phyloP scores from a whole-genome alignment of 2,113 vertebrate species.

The Siniperca chuatsi region DNA sequence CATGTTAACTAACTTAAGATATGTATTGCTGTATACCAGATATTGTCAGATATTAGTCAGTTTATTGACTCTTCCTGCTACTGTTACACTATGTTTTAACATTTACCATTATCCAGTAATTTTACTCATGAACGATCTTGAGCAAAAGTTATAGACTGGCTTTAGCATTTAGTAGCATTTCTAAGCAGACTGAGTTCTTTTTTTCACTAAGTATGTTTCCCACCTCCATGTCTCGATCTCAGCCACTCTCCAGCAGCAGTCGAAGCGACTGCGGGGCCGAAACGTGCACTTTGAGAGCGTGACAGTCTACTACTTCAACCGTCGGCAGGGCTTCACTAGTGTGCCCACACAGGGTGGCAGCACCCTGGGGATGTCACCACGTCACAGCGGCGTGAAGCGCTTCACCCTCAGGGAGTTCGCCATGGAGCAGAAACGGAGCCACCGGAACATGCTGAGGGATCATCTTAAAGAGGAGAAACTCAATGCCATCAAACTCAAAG shows the following conservation, averaged over 20 bases:
- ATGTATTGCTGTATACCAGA: neutral
- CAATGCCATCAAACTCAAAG: conserved; percentile 92
- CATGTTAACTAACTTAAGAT: neutral
- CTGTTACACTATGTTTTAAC: too few relatives aligned
- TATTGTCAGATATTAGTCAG: neutral
- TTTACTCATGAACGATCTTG: neutral
- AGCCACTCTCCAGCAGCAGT: conserved; percentile 88
- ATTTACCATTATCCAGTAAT: too few relatives aligned
- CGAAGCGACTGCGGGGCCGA: conserved; percentile 90
- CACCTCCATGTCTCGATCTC: neutral
- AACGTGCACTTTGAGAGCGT: conserved; percentile 95
- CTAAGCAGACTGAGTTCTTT: too few relatives aligned
- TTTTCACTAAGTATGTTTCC: neutral
- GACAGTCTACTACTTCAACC: conserved; percentile 95
- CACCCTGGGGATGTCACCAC: conserved; percentile 94
- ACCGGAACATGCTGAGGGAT: conserved; percentile 91
- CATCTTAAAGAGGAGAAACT: conserved; percentile 94
- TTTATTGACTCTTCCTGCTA: neutral
- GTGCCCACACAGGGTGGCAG: conserved; percentile 97
- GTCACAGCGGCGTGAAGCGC: conserved; percentile 90
- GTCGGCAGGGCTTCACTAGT: conserved; percentile 94
- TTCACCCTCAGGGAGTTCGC: conserved; percentile 94
- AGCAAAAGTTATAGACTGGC: neutral
- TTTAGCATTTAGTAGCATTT: neutral
- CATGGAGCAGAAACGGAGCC: conserved; percentile 91